These are phyloP conservation scores for Heptascelio sp. DNA, from an alignment of 2,888 invertebrate species.

Conservation along the genomic window DNA sequence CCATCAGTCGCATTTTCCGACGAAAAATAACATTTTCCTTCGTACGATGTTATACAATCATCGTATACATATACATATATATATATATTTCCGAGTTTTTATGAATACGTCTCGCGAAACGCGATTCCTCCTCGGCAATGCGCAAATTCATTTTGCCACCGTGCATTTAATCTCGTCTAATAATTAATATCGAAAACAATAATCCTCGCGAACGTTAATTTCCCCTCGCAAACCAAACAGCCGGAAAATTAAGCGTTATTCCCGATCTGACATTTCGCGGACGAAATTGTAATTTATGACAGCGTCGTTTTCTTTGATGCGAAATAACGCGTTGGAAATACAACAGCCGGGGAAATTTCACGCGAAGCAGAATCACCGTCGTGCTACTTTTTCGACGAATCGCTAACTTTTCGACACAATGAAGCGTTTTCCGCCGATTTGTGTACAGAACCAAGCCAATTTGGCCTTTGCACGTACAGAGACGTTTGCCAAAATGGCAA, in stretches of 20 bases:
- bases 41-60: neutral
- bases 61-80: too few relatives aligned
- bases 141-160: neutral
- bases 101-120: neutral
- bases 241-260: constrained; percentile 1
- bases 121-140: neutral
- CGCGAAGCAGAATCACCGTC: constrained; percentile 34
- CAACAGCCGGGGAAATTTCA: constrained; percentile 42
- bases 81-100: neutral
- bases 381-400: constrained; percentile 59
- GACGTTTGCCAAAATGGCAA: constrained; percentile 68
- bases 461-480: constrained; percentile 63
- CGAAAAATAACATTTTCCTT: neutral
- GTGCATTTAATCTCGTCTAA: neutral
- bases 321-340: constrained; percentile 39
- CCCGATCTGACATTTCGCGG: constrained; percentile 19
- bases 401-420: constrained; percentile 63
- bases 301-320: constrained; percentile 37
- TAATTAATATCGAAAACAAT: constrained; percentile 30
- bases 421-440: constrained; percentile 60
- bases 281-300: constrained; percentile 46
- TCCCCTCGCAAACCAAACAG: neutral
- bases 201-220: neutral
- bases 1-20: too few relatives aligned
- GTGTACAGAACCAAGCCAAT: constrained; percentile 55